Evolutionary conservation across 1,140 invertebrate genomes (phyloP), one percentile per base, ranked within the genome.

Genomic region (Achroia grisella): DNA sequence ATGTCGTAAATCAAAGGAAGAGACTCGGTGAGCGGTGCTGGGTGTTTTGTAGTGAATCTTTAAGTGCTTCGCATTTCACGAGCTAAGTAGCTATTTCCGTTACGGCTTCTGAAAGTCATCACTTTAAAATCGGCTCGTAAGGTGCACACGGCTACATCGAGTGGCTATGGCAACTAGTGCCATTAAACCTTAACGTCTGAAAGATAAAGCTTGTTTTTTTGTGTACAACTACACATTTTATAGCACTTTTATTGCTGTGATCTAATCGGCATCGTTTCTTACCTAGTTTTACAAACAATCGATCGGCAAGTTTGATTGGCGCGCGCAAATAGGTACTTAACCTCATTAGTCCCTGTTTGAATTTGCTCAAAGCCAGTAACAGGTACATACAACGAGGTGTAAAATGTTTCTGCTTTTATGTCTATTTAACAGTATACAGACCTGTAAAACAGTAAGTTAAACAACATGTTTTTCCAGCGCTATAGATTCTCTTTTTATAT

Each of bases 101-200:
- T 64, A 66, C 63, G 55, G 48, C 52, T 61, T 59, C 48, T 71
- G 17, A 71, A 68, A 79, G 69, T 74, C 67, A 76, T 81, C 69
- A 71, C 66, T 81, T 83, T 78, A 78, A 80, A 81, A 79, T 81
- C 71, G 58, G 71, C 73, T 74, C 63, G 58, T 51, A 49, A 66
- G 65, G 57, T 66, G 61, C 63, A 51, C 60, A 71, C 59, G 56
- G 60, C 17, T 23, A 23, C 17, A 23, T 23, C 17, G 17, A 2
- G 17, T 23, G 2, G n/a, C n/a, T n/a, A n/a, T n/a, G n/a, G n/a
- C n/a, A n/a, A n/a, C n/a, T n/a, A n/a, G 46, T 50, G 60, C 70
- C 68, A 74, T 84, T 81, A 82, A 84, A 79, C 69, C 74, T 79
- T 78, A 71, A 81, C 65, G 71, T 56, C 56, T 65, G 55, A 44